Evolutionary conservation across 1,140 invertebrate species (phyloP), one percentile per base, ranked within the genome.

Genomic region (Anadara kagoshimensis): DNA sequence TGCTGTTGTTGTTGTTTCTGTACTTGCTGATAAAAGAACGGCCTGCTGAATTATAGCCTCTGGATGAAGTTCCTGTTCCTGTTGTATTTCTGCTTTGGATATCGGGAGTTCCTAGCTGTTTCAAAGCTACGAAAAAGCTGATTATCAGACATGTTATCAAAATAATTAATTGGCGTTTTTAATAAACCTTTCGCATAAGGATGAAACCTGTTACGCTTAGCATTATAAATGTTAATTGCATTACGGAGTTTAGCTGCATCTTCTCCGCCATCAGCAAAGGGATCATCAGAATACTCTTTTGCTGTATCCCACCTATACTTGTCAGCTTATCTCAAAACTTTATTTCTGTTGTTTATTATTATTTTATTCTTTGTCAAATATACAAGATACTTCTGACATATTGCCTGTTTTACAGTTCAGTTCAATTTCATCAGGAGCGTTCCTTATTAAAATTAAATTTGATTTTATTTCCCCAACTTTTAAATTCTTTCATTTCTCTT

Each of bases 251-350:
- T 49, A 44, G 22, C 18, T 18, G 54, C 70, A 47, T 73, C 63
- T 5, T 73, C 70, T 59, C 29, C 22, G 26, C 66, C 36, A 51
- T 66, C 70, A 41, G 54, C 63, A 5, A 73, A 24, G 58, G 62
- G 62, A 49, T 64, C 10, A 16, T 57, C 54, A 5, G 47, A 24
- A 16, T 73, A 73, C 24, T 73, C 70, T n/a, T 66, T 57, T n/a
- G 66, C 62, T 0, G 54, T 58, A 57, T 73, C 70, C 70, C 70
- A 73, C 0, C 63, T 63, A 66, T 73, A 63, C 11, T 45, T 22
- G 16, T 73, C 70, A 1, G 62, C 70, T 12, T 59, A 66, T 43
- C 49, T 64, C 0, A 66, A 41, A 5, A 73, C 36, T 59, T 73
- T 73, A 36, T 73, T 73, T 5, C 70, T 43, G 3, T 73, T 63